Conservation (phyloP, 2,113 vertebrate genomes). For the Tachysurus fulvidraco region DNA sequence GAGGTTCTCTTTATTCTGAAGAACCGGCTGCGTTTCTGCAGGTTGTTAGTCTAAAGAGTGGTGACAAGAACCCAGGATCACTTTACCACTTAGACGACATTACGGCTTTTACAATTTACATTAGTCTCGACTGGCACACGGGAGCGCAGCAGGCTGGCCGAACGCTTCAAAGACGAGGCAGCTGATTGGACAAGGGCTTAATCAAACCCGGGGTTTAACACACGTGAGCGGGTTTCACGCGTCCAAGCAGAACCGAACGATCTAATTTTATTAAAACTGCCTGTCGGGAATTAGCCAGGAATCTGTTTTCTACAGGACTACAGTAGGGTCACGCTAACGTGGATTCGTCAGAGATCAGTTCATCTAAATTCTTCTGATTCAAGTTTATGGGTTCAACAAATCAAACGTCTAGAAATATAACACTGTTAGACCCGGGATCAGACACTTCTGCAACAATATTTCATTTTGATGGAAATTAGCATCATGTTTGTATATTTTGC, state of each 20-base stretch:
- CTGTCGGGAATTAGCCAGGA: not conserved
- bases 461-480: not conserved
- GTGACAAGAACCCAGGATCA: slow-evolving; percentile 73
- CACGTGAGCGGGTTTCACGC: not conserved
- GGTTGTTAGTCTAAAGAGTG: slow-evolving; percentile 70
- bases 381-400: not conserved
- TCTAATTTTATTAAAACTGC: not conserved
- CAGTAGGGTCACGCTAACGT: not conserved
- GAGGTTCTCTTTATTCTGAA: slow-evolving; percentile 45
- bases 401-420: not conserved
- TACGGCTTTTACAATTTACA: slow-evolving; percentile 69
- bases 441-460: not conserved
- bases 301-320: not conserved
- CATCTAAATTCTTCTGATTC: not conserved
- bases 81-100: slow-evolving; percentile 70
- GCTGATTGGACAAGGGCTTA: slow-evolving; percentile 50
- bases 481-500: not conserved
- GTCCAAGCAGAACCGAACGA: not conserved
- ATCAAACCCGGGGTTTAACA: slow-evolving; percentile 10
- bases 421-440: not conserved
- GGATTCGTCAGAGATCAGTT: not conserved
- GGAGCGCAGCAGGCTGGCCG: slow-evolving; percentile 54
- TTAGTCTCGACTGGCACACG: slow-evolving; percentile 63
- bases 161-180: slow-evolving; percentile 37
- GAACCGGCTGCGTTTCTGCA: slow-evolving; percentile 63